These are phyloP conservation scores for Pegea sp. DNA, from an alignment of 23 tunicate genomes.

Conservation along the genomic window DNA sequence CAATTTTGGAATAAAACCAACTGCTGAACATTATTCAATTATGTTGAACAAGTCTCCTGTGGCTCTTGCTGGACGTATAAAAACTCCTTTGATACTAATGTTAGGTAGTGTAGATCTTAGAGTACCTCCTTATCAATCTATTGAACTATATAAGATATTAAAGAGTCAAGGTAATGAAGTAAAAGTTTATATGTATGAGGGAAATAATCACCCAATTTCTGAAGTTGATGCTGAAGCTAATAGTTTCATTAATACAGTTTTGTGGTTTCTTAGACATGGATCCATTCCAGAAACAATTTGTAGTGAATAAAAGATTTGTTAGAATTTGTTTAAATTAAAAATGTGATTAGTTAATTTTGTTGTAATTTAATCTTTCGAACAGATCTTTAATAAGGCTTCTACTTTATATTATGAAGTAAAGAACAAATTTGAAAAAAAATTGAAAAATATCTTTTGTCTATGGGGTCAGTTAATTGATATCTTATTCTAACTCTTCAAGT, in stretches of 20 bases:
- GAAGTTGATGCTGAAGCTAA: slow-evolving; percentile 56
- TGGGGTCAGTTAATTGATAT: too few species aligned
- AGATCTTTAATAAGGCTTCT: too few species aligned
- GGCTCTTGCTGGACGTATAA: slow-evolving; percentile 10
- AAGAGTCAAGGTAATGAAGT: slow-evolving; percentile 19
- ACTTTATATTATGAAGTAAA: too few species aligned
- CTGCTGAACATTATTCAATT: slow-evolving; percentile 1
- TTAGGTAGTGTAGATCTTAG: slow-evolving; percentile 37
- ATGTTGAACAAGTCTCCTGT: slow-evolving; percentile 54
- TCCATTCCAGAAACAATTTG: too few species aligned
- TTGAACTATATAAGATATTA: slow-evolving; percentile 20
- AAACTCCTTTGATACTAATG: slow-evolving; percentile 50
- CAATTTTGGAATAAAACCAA: slow-evolving; percentile 3
- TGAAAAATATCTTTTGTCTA: too few species aligned
- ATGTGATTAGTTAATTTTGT: too few species aligned
- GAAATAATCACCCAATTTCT: slow-evolving; percentile 42
- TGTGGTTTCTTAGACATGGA: too few species aligned
- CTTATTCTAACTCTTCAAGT: too few species aligned
- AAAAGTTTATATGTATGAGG: slow-evolving; percentile 18
- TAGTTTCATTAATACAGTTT: slow-evolving; percentile 49
- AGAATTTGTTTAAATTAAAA: too few species aligned
- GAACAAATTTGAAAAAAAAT: too few species aligned
- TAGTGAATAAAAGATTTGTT: too few species aligned
- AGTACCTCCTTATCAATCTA: slow-evolving; percentile 63
- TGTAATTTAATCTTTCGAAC: too few species aligned